These are phyloP conservation scores for Hirtodrosophila histrioides DNA, from an alignment of 2,888 invertebrate genomes.

Conservation along the genomic window DNA sequence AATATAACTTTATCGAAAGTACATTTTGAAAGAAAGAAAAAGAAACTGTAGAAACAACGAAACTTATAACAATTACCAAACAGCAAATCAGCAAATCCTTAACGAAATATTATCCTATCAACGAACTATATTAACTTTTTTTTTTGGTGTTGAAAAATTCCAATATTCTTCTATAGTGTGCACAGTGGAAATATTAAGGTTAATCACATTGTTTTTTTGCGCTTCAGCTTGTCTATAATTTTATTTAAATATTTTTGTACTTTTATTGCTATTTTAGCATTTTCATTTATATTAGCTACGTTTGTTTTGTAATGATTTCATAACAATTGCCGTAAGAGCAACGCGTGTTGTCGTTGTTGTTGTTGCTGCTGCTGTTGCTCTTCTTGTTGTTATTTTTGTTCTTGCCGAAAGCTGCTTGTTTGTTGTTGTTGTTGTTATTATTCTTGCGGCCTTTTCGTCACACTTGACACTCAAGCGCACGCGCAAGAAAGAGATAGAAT, in stretches of 20 bases:
- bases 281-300: constrained; percentile 18
- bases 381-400: constrained; percentile 17
- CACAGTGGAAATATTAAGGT: constrained; percentile 4
- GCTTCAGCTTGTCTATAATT: neutral
- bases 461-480: constrained; percentile 44
- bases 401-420: constrained; percentile 34
- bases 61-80: no score
- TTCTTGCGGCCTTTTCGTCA: constrained; percentile 35
- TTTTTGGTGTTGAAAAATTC: no score
- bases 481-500: constrained; percentile 33
- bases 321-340: constrained; percentile 72
- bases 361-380: constrained; percentile 22
- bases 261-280: neutral
- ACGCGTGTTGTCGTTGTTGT: constrained; percentile 32
- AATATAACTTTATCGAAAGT: neutral
- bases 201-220: constrained; percentile 3
- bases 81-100: no score
- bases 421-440: constrained; percentile 25
- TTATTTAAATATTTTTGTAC: constrained; percentile 11
- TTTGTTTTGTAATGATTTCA: constrained; percentile 81
- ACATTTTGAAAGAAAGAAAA: neutral
- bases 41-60: neutral
- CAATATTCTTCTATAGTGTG: no score
- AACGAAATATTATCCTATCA: neutral
- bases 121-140: constrained; percentile 2